Evolutionary conservation across 2,113 vertebrate species (phyloP).

Genomic region (Rhea americana): DNA sequence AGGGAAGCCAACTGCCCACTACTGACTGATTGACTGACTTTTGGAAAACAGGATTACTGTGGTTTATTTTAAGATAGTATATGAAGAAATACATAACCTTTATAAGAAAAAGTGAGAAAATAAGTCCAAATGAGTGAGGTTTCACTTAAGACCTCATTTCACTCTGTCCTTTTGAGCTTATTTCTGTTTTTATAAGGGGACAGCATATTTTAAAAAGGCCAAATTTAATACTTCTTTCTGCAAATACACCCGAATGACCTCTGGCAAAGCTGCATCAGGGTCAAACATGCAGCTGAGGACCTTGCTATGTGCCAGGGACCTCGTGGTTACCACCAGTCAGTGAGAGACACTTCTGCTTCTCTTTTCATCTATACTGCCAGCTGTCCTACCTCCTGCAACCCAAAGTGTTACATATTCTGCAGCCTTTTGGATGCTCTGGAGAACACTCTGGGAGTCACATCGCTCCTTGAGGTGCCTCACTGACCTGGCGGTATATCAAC

Average conservation of each 20-base stretch:
- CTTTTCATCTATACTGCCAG: background rate
- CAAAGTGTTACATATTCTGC: background rate
- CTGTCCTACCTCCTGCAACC: background rate
- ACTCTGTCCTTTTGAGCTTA: background rate
- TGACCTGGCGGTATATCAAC: background rate
- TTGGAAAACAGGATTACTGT: background rate
- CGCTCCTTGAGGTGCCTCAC: background rate
- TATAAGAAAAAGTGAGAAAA: background rate
- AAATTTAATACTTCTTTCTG: background rate
- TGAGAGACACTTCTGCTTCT: background rate
- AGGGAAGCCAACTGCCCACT: slow-evolving; percentile 11
- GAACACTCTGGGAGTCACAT: background rate
- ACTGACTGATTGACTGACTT: background rate
- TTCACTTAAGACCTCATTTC: background rate
- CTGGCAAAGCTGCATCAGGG: background rate
- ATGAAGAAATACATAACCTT: background rate
- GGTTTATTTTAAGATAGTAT: background rate
- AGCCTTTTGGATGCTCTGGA: too few relatives aligned
- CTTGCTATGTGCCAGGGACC: background rate
- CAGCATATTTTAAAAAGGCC: background rate
- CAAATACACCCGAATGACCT: accelerated
- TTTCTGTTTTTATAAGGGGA: background rate
- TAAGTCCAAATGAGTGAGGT: background rate
- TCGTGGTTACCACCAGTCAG: background rate
- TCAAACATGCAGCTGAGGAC: background rate